A percentile compares a stretch with the other conserved stretches of the same genome.
Evolutionary conservation across 2,888 invertebrate species (phyloP).

Genomic region (Cosmia pyralina): DNA sequence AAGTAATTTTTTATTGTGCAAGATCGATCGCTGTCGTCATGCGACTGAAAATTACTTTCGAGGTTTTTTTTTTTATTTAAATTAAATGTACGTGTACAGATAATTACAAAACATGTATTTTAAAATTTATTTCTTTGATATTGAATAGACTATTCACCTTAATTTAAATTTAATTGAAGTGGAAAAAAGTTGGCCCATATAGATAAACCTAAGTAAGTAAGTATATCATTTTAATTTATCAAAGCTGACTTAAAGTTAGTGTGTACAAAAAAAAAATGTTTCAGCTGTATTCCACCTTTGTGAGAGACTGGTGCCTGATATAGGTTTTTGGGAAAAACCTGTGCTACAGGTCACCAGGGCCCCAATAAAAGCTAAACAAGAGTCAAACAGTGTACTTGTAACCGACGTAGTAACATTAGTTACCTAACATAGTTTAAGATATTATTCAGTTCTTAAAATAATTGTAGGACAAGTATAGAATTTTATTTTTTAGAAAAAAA

Average conservation of each 20-base stretch:
- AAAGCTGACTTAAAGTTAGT: too few species aligned
- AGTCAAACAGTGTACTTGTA: too few species aligned
- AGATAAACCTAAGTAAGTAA: not conserved
- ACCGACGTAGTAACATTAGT: not conserved
- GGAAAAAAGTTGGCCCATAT: not conserved
- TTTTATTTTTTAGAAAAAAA: too few species aligned
- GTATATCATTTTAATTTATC: too few species aligned
- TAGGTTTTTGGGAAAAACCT: too few species aligned
- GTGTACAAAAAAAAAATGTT: too few species aligned
- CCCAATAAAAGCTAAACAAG: too few species aligned
- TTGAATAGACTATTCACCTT: not conserved
- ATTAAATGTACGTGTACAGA: not conserved
- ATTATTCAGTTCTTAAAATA: not conserved
- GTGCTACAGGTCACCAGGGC: too few species aligned
- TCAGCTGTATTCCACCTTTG: too few species aligned
- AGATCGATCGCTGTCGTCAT: constrained; percentile 6
- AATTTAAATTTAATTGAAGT: not conserved
- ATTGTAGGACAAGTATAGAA: not conserved
- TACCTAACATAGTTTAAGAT: not conserved
- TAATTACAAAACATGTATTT: not conserved
- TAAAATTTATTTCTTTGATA: not conserved
- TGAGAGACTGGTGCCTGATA: too few species aligned
- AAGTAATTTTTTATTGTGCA: constrained; percentile 1
- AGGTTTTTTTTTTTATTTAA: not conserved
- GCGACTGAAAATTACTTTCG: not conserved